phyloP scores from a whole-genome alignment of 2,113 vertebrate genomes.

The Xiphorhynchus elegans region DNA sequence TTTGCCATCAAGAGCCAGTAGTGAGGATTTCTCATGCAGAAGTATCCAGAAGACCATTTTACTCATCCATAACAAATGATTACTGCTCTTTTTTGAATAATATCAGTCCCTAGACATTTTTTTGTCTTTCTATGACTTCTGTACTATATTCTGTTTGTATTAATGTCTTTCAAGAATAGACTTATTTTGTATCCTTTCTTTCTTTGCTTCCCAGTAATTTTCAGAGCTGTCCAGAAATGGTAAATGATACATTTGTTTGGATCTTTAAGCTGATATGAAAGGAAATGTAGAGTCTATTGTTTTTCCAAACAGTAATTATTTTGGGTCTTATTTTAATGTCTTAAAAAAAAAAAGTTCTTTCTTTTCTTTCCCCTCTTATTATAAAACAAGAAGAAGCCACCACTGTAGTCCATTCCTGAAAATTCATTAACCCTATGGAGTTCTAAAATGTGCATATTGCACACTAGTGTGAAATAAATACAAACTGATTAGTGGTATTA shows the following conservation, averaged over 20 bases:
- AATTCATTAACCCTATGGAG: background rate
- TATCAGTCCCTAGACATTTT: background rate
- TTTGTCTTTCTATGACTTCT: background rate
- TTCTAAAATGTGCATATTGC: background rate
- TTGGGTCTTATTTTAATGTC: background rate
- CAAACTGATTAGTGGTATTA: background rate
- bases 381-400: background rate
- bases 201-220: background rate
- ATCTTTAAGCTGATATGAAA: background rate
- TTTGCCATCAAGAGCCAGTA: background rate
- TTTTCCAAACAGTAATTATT: background rate
- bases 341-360: background rate
- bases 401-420: background rate
- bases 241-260: background rate
- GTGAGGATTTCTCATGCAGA: background rate
- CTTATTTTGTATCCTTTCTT: background rate
- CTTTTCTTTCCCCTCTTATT: rapidly evolving
- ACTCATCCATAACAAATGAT: background rate
- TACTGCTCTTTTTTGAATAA: background rate
- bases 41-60: background rate
- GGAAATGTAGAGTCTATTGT: background rate
- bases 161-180: background rate
- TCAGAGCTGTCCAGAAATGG: background rate
- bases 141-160: background rate
- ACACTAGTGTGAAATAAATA: background rate